Percentiles rank a stretch among this genome's conserved stretches.
These are phyloP conservation scores for Anticlea derivata DNA, from an alignment of 2,888 invertebrate genomes.

Conservation along the genomic window DNA sequence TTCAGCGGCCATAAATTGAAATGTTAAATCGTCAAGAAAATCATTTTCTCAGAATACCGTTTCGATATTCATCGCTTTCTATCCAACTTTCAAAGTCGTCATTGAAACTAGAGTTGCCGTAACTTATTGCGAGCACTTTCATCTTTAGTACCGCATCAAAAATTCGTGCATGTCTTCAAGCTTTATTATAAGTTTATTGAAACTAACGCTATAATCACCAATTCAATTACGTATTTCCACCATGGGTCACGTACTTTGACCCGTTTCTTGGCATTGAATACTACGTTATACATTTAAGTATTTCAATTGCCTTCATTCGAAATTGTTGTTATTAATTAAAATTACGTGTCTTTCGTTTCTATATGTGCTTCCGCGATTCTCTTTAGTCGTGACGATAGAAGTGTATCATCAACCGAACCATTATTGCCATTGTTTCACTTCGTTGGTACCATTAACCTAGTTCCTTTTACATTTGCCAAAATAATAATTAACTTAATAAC, in stretches of 20 bases:
- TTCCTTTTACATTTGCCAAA: constrained; percentile 29
- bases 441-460: constrained; percentile 24
- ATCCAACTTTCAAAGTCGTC: constrained; percentile 24
- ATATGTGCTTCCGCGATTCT: constrained; percentile 32
- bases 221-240: constrained; percentile 46
- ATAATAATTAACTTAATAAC: constrained; percentile 25
- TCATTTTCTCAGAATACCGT: constrained; percentile 29
- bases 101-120: constrained; percentile 30
- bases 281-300: constrained; percentile 27
- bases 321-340: constrained; percentile 34
- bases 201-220: constrained; percentile 42
- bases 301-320: constrained; percentile 30
- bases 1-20: constrained; percentile 29
- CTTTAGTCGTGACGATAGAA: constrained; percentile 22
- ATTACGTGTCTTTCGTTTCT: constrained; percentile 44
- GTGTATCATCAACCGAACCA: constrained; percentile 20
- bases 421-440: constrained; percentile 25
- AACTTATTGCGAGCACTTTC: constrained; percentile 37
- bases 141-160: constrained; percentile 39
- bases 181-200: constrained; percentile 40
- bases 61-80: constrained; percentile 28
- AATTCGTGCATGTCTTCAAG: constrained; percentile 41
- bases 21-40: constrained; percentile 29
- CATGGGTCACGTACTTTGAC: constrained; percentile 41
- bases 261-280: constrained; percentile 45